Base-by-base conservation (phyloP, 2,113 vertebrate species). In the Castor canadensis region DNA sequence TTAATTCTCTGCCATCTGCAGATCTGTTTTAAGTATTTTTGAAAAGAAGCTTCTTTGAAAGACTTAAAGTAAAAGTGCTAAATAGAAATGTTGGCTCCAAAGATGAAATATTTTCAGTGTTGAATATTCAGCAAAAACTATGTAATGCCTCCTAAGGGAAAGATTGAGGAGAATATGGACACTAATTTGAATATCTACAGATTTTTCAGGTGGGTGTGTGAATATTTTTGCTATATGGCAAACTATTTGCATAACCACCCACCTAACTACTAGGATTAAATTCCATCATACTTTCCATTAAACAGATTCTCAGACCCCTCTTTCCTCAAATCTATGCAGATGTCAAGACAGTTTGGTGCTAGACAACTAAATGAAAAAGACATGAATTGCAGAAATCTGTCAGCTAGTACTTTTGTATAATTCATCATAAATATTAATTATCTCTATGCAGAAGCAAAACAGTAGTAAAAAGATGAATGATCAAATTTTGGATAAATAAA, bases 31-130 rank as follows among this genome's bases (percentile, higher is more conserved):
- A 87, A 67, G 62, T 38, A 58, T 85, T 96, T 97, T 82, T 95
- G 22, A 90, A 97, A 95, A 77, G 66, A 93, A 77, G 77, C 40
- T 92, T 17, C 35, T 88, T 56, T 88, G 81, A 90, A 85, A 69
- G n/a, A 64, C 56, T 91, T 91, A 85, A 72, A 94, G 72, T 54
- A 85, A 82, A 96, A 88, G 38, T 35, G 58, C 76, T 87, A 95
- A 82, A 67, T 60, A 91, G 71, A 97, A 85, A 96, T 95, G 43
- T 62, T 94, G 13, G 85, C 96, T 94, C 35, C 62, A 73, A 73
- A 95, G n/a, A 67, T 86, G 16, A 95, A 88, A 20, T 40, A 62
- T 72, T 94, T 87, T 80, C 52, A 60, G 15, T 89, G 69, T 87
- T 89, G 82, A 94, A 93, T 89, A 93, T 87, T 97, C 52, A 89